Conservation (phyloP, 1,140 invertebrate species). For the Zaprionus kolodkinae region DNA sequence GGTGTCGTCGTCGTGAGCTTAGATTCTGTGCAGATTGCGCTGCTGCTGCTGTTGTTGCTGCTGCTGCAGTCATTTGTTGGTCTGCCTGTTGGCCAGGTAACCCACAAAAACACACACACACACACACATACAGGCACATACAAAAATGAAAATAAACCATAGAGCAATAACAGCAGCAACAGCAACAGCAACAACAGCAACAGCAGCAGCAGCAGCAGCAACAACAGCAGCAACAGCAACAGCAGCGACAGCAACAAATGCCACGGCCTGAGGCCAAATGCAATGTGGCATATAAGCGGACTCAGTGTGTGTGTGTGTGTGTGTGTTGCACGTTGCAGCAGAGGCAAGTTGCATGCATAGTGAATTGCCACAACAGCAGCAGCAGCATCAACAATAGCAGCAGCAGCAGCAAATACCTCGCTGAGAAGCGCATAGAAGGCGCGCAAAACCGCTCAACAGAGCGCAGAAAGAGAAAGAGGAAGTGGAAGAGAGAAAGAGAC, state of each 20-base stretch:
- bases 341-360: slow-evolving; percentile 17
- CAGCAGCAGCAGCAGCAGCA: slow-evolving; percentile 14
- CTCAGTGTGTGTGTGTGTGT: slow-evolving; percentile 22
- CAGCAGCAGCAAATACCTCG: not conserved
- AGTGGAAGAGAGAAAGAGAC: not conserved
- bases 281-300: slow-evolving; percentile 47
- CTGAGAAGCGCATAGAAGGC: slow-evolving; percentile 29
- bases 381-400: slow-evolving; percentile 2
- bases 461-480: not conserved
- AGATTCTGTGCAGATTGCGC: slow-evolving; percentile 66
- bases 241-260: slow-evolving; percentile 44
- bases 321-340: slow-evolving; percentile 16
- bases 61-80: slow-evolving; percentile 50
- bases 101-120: slow-evolving; percentile 48
- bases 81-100: slow-evolving; percentile 58
- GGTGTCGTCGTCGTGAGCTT: slow-evolving; percentile 58
- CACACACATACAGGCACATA: not conserved
- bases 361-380: slow-evolving; percentile 5
- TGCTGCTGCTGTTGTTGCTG: slow-evolving; percentile 12
- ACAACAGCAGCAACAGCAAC: slow-evolving; percentile 18
- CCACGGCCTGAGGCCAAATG: slow-evolving; percentile 44
- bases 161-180: slow-evolving; percentile 15
- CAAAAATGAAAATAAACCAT: slow-evolving; percentile 22
- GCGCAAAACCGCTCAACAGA: not conserved
- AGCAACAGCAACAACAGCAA: slow-evolving; percentile 17